A percentile compares a stretch with the other conserved stretches of the same genome.
Evolutionary conservation across 2,888 invertebrate species (phyloP).

Genomic region (Stenodera caucasica): DNA sequence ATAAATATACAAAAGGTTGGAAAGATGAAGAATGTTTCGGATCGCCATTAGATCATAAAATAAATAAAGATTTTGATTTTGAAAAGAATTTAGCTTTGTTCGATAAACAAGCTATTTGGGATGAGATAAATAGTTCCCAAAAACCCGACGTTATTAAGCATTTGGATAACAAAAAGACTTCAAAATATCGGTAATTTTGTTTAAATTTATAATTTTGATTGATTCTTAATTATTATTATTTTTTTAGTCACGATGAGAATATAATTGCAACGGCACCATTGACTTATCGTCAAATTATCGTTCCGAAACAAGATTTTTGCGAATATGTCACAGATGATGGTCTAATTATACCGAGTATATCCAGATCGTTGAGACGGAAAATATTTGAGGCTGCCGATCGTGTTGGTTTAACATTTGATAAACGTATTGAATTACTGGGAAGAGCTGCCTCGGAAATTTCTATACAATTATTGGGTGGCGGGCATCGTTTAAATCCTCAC

Average conservation of each 20-base stretch:
- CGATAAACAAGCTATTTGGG: conserved; percentile 81
- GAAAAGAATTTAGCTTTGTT: conserved; percentile 91
- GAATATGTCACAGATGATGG: conserved; percentile 83
- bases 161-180: conserved; percentile 51
- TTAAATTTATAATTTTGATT: no score
- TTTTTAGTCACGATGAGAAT: conserved; percentile 85
- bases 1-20: conserved; percentile 56
- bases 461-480: conserved; percentile 80
- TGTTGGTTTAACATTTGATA: conserved; percentile 66
- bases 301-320: conserved; percentile 64
- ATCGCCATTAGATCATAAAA: conserved; percentile 66
- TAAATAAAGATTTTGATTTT: conserved; percentile 87
- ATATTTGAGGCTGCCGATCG: conserved; percentile 71
- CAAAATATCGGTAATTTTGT: conserved; percentile 54
- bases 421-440: conserved; percentile 76
- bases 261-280: conserved; percentile 69
- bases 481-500: conserved; percentile 78
- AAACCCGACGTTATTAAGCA: conserved; percentile 65
- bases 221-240: no score
- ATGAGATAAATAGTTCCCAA: conserved; percentile 67
- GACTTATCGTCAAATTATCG: conserved; percentile 68
- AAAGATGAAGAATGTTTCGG: conserved; percentile 80
- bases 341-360: conserved; percentile 75
- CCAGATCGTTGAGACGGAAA: conserved; percentile 65
- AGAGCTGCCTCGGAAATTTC: conserved; percentile 84